A percentile compares a stretch with the other conserved stretches of the same genome.
These are phyloP conservation scores for Pithys albifrons DNA, from an alignment of 2,113 vertebrate species.

Conservation along the genomic window DNA sequence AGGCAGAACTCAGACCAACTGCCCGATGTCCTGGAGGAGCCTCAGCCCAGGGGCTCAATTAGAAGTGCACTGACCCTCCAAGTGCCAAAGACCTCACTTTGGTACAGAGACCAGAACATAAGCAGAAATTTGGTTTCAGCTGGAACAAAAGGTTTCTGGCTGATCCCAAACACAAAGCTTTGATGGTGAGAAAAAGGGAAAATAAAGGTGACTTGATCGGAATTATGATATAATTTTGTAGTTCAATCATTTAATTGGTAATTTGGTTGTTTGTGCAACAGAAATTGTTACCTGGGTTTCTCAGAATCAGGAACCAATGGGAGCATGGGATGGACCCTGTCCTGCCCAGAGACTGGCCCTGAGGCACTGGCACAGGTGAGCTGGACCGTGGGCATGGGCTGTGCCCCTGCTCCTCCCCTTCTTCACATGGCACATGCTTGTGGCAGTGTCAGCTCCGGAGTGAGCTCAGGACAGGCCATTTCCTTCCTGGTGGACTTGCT, in stretches of 20 bases:
- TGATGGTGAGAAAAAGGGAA: background rate
- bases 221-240: background rate
- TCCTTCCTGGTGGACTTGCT: background rate
- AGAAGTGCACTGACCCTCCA: background rate
- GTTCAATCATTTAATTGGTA: background rate
- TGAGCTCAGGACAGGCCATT: background rate
- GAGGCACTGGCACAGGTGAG: background rate
- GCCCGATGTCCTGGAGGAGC: background rate
- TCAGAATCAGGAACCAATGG: background rate
- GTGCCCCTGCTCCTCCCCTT: background rate
- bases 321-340: background rate
- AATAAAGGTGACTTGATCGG: background rate
- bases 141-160: background rate
- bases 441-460: background rate
- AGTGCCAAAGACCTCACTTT: background rate
- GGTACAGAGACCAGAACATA: background rate
- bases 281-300: background rate
- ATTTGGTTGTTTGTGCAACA: background rate
- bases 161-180: background rate
- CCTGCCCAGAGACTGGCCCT: background rate
- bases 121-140: background rate
- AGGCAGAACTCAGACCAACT: background rate
- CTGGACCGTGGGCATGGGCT: background rate
- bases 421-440: background rate
- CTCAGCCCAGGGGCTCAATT: background rate